Conservation (phyloP, 2,888 invertebrate genomes). For the Lepidocyrtoides sp. region DNA sequence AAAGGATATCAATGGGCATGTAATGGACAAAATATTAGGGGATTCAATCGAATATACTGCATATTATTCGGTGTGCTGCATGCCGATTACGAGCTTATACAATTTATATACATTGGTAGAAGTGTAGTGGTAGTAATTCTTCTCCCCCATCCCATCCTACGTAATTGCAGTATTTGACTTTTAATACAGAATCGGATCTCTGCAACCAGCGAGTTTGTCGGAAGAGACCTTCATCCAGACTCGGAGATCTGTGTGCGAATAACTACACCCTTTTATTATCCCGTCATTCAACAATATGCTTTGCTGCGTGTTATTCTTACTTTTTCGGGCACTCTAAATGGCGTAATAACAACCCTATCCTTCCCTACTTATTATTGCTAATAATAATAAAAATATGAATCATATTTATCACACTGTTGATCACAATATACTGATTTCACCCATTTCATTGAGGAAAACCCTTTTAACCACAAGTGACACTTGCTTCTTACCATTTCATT, state of each 20-base stretch:
- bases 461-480: constrained; percentile 70
- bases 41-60: too few relatives aligned
- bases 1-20: constrained; percentile 13
- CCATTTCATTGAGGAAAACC: constrained; percentile 39
- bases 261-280: constrained; percentile 72
- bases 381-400: constrained; percentile 33
- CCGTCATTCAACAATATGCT: constrained; percentile 74
- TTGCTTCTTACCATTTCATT: constrained; percentile 51
- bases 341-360: constrained; percentile 21
- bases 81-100: too few relatives aligned
- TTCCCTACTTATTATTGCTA: not conserved
- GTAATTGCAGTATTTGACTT: too few relatives aligned
- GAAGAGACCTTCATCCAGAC: not conserved
- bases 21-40: not conserved
- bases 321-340: not conserved
- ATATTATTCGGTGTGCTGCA: too few relatives aligned
- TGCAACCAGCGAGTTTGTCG: not conserved
- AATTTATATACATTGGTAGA: too few relatives aligned
- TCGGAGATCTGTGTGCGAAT: constrained; percentile 29
- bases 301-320: not conserved
- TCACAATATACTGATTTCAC: constrained; percentile 35
- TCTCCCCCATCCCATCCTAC: too few relatives aligned
- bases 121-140: too few relatives aligned
- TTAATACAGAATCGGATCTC: constrained; percentile 20
- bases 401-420: constrained; percentile 71